A percentile compares a stretch with the other conserved stretches of the same genome.
phyloP scores from a whole-genome alignment of 2,888 invertebrate genomes.

The Acleris laterana region DNA sequence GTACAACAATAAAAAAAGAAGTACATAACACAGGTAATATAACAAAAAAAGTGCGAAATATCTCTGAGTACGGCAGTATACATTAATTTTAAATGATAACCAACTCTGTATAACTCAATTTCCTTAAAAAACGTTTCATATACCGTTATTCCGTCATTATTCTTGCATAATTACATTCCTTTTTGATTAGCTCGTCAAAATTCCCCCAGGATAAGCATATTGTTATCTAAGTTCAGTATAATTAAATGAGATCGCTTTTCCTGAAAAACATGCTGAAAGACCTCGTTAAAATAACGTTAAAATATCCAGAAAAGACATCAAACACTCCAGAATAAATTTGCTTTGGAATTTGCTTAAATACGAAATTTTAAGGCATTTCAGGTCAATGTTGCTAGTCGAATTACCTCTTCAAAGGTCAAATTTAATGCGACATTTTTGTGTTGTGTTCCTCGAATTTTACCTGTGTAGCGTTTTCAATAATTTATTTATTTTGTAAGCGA shows the following conservation, averaged over 20 bases:
- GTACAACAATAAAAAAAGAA: too few relatives aligned
- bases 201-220: not conserved
- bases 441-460: too few relatives aligned
- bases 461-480: too few relatives aligned
- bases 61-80: too few relatives aligned
- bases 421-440: not conserved
- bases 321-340: slow-evolving; percentile 6
- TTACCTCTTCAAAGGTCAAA: not conserved
- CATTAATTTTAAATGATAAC: too few relatives aligned
- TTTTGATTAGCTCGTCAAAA: not conserved
- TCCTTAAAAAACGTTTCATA: not conserved
- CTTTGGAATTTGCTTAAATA: not conserved
- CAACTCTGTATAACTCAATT: too few relatives aligned
- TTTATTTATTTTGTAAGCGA: too few relatives aligned
- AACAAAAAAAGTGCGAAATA: too few relatives aligned
- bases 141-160: not conserved
- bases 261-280: slow-evolving; percentile 1
- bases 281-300: slow-evolving; percentile 17
- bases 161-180: not conserved
- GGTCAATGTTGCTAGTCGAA: too few relatives aligned
- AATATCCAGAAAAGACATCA: slow-evolving; percentile 14
- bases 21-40: too few relatives aligned
- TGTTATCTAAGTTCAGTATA: slow-evolving; percentile 8
- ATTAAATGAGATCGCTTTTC: slow-evolving; percentile 15
- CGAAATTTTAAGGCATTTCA: not conserved